phyloP scores from a whole-genome alignment of 2,113 vertebrate genomes.

The Oryzias celebensis region DNA sequence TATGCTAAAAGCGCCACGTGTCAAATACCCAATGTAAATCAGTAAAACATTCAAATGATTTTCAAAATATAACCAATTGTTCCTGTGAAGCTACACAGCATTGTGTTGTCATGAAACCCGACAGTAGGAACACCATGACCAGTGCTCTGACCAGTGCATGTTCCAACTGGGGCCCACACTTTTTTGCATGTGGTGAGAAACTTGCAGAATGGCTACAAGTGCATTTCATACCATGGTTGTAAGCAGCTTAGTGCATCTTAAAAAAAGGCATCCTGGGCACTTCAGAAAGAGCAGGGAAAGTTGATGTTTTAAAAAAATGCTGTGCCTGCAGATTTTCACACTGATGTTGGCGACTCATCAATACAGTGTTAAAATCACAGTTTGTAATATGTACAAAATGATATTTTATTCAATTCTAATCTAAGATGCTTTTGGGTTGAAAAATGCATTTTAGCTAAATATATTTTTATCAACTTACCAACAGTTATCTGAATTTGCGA shows the following conservation, averaged over 20 bases:
- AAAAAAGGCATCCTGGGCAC: constrained; percentile 5
- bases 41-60: constrained; percentile 4
- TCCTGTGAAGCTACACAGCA: constrained; percentile 32
- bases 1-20: too few relatives aligned
- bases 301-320: neutral
- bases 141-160: constrained; percentile 58
- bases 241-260: constrained; percentile 23
- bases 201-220: constrained; percentile 48
- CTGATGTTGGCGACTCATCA: too few relatives aligned
- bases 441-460: too few relatives aligned
- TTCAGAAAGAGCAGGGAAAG: constrained; percentile 1
- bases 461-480: too few relatives aligned
- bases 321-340: too few relatives aligned
- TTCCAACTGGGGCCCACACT: constrained; percentile 58
- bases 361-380: too few relatives aligned
- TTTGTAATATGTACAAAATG: too few relatives aligned
- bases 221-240: constrained; percentile 31
- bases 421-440: too few relatives aligned
- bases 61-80: constrained; percentile 6
- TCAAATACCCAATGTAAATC: constrained; percentile 10
- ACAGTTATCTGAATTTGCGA: too few relatives aligned
- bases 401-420: too few relatives aligned
- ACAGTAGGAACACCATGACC: neutral
- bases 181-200: constrained; percentile 57
- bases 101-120: constrained; percentile 11